Evolutionary conservation across 2,888 invertebrate genomes (phyloP).

Genomic region (Lasioglossum marginatum): DNA sequence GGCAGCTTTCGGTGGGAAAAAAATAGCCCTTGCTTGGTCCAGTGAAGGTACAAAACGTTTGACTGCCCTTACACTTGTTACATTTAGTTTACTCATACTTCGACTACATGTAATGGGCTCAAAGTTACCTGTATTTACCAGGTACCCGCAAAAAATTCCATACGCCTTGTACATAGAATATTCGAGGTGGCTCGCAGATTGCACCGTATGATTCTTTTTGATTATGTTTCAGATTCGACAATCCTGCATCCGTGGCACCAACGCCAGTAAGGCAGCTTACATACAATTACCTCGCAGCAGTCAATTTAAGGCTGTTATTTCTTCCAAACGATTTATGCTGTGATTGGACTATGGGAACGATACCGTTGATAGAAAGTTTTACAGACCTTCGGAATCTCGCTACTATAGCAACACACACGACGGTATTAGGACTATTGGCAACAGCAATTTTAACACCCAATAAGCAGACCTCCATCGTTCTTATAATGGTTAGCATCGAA

Average conservation of each 20-base stretch:
- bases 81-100: conserved; percentile 92
- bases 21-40: conserved; percentile 85
- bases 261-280: conserved; percentile 95
- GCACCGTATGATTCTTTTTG: neutral
- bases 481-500: conserved; percentile 88
- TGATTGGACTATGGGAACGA: conserved; percentile 99
- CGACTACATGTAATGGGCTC: conserved; percentile 98
- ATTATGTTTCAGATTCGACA: conserved; percentile 91
- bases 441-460: conserved; percentile 87
- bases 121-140: conserved; percentile 97
- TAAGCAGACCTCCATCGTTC: conserved; percentile 87
- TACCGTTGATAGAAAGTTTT: conserved; percentile 93
- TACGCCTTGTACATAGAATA: neutral
- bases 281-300: conserved; percentile 95
- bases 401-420: conserved; percentile 89
- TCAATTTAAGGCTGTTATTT: conserved; percentile 95
- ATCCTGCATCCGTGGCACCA: conserved; percentile 96
- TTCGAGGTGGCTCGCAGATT: neutral
- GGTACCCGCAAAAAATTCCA: conserved; percentile 83
- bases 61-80: conserved; percentile 91
- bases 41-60: conserved; percentile 91
- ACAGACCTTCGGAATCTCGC: conserved; percentile 92
- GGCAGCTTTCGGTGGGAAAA: conserved; percentile 85
- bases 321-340: conserved; percentile 96
- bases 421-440: conserved; percentile 87